These are phyloP conservation scores for Leistus spinibarbis DNA, from an alignment of 2,888 invertebrate genomes.

Conservation along the genomic window DNA sequence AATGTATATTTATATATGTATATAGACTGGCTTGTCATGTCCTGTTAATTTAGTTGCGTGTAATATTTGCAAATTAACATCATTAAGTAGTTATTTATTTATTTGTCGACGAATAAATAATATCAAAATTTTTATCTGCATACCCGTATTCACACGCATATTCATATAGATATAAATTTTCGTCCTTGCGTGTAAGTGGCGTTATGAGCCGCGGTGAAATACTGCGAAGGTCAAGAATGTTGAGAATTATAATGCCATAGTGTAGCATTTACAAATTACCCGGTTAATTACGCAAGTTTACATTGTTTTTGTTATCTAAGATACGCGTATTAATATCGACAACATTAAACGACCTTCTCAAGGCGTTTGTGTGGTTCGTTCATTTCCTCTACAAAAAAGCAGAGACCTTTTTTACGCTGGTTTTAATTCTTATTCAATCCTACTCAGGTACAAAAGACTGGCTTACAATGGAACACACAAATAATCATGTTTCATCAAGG, in stretches of 20 bases:
- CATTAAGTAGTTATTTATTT: neutral
- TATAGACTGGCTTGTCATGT: neutral
- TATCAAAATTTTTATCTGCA: neutral
- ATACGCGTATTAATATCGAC: conserved; percentile 2
- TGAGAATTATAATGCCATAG: conserved; percentile 34
- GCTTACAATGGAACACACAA: too few species aligned
- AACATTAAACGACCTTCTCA: conserved; percentile 28
- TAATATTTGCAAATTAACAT: neutral
- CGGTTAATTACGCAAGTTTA: conserved; percentile 20
- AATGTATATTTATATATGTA: neutral
- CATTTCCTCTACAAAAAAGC: neutral
- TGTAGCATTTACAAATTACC: conserved; percentile 19
- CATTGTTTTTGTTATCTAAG: conserved; percentile 24
- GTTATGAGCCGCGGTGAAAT: neutral
- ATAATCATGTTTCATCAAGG: too few species aligned
- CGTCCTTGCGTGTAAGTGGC: neutral
- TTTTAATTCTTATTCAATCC: neutral
- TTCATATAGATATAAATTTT: neutral
- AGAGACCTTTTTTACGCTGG: conserved; percentile 4
- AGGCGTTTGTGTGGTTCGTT: conserved; percentile 5
- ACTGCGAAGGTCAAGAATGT: conserved; percentile 32
- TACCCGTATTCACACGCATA: neutral
- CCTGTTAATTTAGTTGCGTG: neutral
- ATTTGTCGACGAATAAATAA: neutral
- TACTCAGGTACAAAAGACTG: too few species aligned